Evolutionary conservation across 2,888 invertebrate genomes (phyloP).

Genomic region (Ecdyonurus torrentis): DNA sequence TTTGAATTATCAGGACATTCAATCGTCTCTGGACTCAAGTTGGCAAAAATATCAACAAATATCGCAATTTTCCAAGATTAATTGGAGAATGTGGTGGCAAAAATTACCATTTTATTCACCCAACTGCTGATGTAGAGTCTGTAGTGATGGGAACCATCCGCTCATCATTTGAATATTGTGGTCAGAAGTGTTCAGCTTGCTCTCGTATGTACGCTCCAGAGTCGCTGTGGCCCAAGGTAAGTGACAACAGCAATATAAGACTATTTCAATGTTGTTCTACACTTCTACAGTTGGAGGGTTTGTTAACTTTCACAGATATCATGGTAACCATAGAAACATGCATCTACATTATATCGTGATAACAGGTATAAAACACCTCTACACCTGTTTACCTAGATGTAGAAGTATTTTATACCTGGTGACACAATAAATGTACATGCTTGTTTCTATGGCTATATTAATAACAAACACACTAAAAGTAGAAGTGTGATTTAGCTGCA

Average conservation of each 20-base stretch:
- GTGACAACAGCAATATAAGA: too few relatives aligned
- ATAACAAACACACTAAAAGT: too few relatives aligned
- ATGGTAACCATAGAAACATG: too few relatives aligned
- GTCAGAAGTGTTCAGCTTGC: slow-evolving; percentile 98
- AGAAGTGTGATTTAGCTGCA: background rate
- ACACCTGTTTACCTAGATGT: too few relatives aligned
- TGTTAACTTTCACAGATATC: too few relatives aligned
- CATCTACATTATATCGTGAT: too few relatives aligned
- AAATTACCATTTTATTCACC: slow-evolving; percentile 95
- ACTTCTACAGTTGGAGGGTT: too few relatives aligned
- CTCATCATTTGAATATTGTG: slow-evolving; percentile 89
- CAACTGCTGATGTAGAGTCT: slow-evolving; percentile 65
- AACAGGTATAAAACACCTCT: too few relatives aligned
- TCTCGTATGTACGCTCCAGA: slow-evolving; percentile 92
- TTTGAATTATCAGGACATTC: slow-evolving; percentile 48
- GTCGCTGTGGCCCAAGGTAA: slow-evolving; percentile 60
- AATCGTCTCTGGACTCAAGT: slow-evolving; percentile 85
- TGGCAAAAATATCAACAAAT: slow-evolving; percentile 68
- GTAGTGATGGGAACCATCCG: slow-evolving; percentile 74
- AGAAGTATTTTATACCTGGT: too few relatives aligned
- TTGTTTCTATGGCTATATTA: too few relatives aligned
- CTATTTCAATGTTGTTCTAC: too few relatives aligned
- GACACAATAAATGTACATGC: too few relatives aligned
- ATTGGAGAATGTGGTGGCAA: slow-evolving; percentile 98
- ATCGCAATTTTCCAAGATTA: slow-evolving; percentile 80